Base-by-base conservation (phyloP, 2,888 invertebrate genomes). In the Reticulitermes lucifugus region DNA sequence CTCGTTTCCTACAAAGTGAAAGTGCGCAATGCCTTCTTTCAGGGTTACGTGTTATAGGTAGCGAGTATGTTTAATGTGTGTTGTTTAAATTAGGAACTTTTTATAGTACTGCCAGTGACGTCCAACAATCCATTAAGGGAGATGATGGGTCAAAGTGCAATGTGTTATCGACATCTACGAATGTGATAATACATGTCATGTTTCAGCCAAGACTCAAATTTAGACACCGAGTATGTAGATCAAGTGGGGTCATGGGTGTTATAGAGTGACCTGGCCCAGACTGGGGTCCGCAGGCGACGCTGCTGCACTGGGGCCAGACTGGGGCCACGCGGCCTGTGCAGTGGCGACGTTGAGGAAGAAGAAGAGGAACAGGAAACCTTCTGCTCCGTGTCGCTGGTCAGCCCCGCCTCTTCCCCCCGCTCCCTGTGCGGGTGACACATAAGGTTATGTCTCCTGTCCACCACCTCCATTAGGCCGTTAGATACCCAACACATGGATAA, bases 211-310 rank as follows among this genome's bases (percentile, higher is more conserved):
- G n/a, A 65, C 65, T 25, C 7, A 25, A 25, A 25, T 25, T 65
- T 25, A n/a, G 65, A 65, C 7, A 65, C n/a, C 65, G 65, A 5
- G 65, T n/a, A 25, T 65, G 25, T 18, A 65, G 65, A 6, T 65
- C 14, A 55, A 46, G 71, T 75, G 75, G 43, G 25, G 75, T 43
- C 35, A 43, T 43, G 75, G 14, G 35, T 75, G 43, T 22, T 25
- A 65, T 3, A 60, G 79, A 81, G 80, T 79, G 94, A 95, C 93
- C 95, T 94, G 92, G 96, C 95, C 96, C 96, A 96, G 92, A 95
- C 94, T 90, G 96, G 96, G 90, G 95, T 95, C 92, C 95, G 94
- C 91, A 96, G 94, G 89, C 95, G 94, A 91, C 96, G 94, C 92
- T 93, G 94, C 93, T 94, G 95, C 88, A 93, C 92, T 88, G 94